Evolutionary conservation across 2,113 vertebrate genomes (phyloP), one percentile per base, ranked within the genome.

Genomic region (Ammodytes dubius): DNA sequence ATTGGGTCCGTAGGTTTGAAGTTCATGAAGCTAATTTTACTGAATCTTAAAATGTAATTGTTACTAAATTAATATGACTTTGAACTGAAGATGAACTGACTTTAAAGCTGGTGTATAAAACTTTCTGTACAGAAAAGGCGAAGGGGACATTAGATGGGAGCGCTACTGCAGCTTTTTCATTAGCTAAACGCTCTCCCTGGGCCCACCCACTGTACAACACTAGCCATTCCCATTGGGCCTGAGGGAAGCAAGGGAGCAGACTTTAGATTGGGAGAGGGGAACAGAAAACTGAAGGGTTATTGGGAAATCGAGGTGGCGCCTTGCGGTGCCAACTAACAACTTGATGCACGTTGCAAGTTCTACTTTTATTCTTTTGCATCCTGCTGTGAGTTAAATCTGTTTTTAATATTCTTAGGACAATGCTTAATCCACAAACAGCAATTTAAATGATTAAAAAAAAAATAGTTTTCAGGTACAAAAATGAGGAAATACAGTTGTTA

Each of bases 61-160:
- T 67, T 50, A 69, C 17, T 37, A 19, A 60, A 61, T 2, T 4
- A 11, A 60, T 64, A 56, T 56, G 19, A 42, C 37, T 37, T 70
- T 46, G 40, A 79, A 74, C 77, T 83, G 79, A 88, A 91, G 84
- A 73, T 65, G 50, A 79, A 70, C 63, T 27, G 83, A 79, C 74
- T 78, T 50, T 14, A 40, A 71, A 50, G 73, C 83, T 56, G 54
- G 13, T n/a, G 46, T 52, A 17, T 46, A 14, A 40, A 5, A 42
- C 46, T 46, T 46, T 72, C 45, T 87, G 84, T 84, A 70, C 64
- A 84, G 72, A 60, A 50, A 63, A 70, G 54, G 60, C 50, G 39
- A 84, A 78, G 59, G 57, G 59, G 57, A 80, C 74, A 57, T 84
- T 42, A 67, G 72, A 42, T 52, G 66, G 82, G 77, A 90, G 85